phyloP scores from a whole-genome alignment of 2,113 vertebrate genomes.

The Montifringilla adamsi region DNA sequence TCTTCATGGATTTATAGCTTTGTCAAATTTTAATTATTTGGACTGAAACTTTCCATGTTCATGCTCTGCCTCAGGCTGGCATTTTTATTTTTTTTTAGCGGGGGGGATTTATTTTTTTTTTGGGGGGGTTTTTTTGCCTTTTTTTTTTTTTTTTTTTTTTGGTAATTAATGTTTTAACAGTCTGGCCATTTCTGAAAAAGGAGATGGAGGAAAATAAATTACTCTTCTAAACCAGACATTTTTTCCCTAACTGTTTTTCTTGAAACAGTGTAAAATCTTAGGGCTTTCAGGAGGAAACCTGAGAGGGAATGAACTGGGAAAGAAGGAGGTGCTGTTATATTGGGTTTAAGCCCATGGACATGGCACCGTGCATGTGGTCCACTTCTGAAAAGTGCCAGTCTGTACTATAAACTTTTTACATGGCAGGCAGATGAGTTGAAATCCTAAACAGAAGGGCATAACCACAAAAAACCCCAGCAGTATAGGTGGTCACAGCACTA shows the following conservation, averaged over 20 bases:
- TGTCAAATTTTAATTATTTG: conserved; percentile 35
- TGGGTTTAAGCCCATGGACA: neutral
- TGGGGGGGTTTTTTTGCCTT: no score
- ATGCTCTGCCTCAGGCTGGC: neutral
- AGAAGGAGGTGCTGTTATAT: neutral
- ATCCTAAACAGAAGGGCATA: neutral
- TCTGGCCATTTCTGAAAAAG: conserved; percentile 34
- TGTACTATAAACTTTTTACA: neutral
- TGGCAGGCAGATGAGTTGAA: neutral
- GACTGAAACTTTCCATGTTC: neutral
- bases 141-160: neutral
- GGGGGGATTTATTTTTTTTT: neutral
- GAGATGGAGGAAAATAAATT: conserved; percentile 33
- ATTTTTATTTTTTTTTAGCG: neutral
- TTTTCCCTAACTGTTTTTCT: conserved; percentile 32
- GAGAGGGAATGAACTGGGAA: neutral
- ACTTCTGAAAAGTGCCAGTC: neutral
- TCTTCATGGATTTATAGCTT: conserved; percentile 28
- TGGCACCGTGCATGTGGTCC: neutral
- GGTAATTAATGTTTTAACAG: conserved; percentile 31
- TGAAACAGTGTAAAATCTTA: conserved; percentile 19
- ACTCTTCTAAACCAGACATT: conserved; percentile 24
- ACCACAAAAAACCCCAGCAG: neutral
- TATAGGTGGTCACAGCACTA: neutral
- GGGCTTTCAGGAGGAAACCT: neutral